These are phyloP conservation scores for Ciconia stormi DNA, from an alignment of 2,113 vertebrate species.

Conservation along the genomic window DNA sequence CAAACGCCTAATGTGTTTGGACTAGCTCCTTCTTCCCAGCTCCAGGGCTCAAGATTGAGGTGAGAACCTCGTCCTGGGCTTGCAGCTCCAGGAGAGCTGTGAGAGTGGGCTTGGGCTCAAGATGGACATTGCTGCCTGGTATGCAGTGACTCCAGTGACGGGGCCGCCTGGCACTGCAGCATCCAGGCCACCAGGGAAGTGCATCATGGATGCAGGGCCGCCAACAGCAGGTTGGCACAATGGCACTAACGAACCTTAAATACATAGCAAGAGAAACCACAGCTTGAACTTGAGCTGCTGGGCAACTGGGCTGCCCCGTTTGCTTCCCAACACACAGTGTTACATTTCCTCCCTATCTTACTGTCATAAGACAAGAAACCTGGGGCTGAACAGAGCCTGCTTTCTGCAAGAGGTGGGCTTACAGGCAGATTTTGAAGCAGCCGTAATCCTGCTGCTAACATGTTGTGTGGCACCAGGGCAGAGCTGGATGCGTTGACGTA, in stretches of 20 bases:
- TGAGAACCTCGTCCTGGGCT: background rate
- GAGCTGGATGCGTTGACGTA: background rate
- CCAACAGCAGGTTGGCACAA: background rate
- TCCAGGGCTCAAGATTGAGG: background rate
- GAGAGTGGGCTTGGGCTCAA: background rate
- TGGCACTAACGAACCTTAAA: background rate
- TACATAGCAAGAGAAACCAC: background rate
- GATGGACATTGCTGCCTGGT: background rate
- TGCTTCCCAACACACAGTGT: background rate
- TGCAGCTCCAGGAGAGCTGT: background rate
- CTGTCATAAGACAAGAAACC: background rate
- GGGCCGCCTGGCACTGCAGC: background rate
- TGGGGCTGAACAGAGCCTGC: background rate
- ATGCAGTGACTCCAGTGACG: background rate
- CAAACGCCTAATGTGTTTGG: background rate
- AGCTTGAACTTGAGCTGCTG: background rate
- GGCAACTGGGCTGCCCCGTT: background rate
- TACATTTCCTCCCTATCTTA: background rate
- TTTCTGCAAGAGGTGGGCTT: background rate
- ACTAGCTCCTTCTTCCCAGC: background rate
- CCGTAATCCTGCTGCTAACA: background rate
- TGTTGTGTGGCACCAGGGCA: background rate
- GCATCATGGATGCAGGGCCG: background rate
- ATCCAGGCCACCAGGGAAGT: background rate
- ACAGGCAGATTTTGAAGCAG: background rate